phyloP scores from a whole-genome alignment of 53 echinoderm and acorn worm species.

The Hippasteria phrygiana region DNA sequence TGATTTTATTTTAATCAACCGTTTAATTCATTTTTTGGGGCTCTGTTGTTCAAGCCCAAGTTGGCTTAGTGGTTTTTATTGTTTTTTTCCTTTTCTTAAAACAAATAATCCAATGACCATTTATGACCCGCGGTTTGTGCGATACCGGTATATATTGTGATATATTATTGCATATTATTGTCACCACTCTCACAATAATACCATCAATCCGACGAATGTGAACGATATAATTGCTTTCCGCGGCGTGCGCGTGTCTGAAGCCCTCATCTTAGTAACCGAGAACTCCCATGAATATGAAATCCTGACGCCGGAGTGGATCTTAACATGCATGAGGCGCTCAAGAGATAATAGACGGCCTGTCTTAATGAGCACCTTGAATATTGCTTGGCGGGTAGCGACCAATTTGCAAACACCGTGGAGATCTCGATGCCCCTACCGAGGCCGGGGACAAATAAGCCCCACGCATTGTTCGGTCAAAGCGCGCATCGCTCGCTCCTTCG shows the following conservation, averaged over 20 bases:
- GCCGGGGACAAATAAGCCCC: neutral
- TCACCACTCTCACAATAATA: neutral
- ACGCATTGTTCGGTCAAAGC: conserved; percentile 8
- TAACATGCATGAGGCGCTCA: conserved; percentile 35
- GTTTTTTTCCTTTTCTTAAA: no score
- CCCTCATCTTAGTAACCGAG: conserved; percentile 11
- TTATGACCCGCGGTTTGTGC: no score
- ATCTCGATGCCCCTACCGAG: neutral
- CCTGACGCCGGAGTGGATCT: conserved; percentile 7
- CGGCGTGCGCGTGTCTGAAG: neutral
- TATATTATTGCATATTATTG: neutral
- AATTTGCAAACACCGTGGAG: neutral
- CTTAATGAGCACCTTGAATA: conserved; percentile 17
- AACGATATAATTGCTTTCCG: neutral
- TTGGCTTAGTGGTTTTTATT: no score
- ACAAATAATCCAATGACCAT: no score
- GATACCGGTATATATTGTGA: no score
- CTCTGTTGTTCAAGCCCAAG: no score
- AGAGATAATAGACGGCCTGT: conserved; percentile 10
- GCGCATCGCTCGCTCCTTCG: neutral
- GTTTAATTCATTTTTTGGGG: no score
- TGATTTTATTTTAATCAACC: no score
- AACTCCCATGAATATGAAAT: conserved; percentile 25
- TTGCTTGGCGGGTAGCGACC: neutral
- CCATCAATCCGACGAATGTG: neutral